Conservation (phyloP, 2,113 vertebrate genomes). For the Prinia subflava region DNA sequence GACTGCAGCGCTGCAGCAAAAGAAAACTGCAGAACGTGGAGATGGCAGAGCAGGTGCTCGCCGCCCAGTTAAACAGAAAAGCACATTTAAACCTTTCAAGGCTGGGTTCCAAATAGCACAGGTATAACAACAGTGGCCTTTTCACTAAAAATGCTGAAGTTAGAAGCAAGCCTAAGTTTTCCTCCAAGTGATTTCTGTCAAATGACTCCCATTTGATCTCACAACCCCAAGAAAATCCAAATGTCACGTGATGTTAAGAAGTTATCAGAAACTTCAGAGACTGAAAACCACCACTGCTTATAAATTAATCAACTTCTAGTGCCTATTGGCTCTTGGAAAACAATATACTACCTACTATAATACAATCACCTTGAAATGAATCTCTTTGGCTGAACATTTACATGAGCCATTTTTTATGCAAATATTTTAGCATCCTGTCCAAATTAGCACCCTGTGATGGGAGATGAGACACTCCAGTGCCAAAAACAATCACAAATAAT, state of each 20-base stretch:
- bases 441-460: not conserved
- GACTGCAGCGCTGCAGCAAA: rapidly evolving
- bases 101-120: not conserved
- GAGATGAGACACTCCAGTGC: not conserved
- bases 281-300: not conserved
- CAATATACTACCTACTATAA: not conserved
- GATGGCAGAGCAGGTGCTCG: not conserved
- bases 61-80: not conserved
- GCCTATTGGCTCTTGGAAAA: not conserved
- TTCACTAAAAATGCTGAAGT: not conserved
- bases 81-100: not conserved
- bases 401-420: not conserved
- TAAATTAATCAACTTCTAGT: not conserved
- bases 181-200: not conserved
- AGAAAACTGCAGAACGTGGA: not conserved
- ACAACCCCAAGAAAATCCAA: not conserved
- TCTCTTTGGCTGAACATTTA: not conserved
- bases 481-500: not conserved
- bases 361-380: not conserved
- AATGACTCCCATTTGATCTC: not conserved
- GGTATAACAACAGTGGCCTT: not conserved
- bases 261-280: not conserved
- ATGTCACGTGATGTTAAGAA: not conserved
- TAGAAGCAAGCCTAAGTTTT: not conserved
- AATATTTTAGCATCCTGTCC: not conserved